Conservation (phyloP, 2,888 invertebrate genomes). For the Rhodophaea formosa region DNA sequence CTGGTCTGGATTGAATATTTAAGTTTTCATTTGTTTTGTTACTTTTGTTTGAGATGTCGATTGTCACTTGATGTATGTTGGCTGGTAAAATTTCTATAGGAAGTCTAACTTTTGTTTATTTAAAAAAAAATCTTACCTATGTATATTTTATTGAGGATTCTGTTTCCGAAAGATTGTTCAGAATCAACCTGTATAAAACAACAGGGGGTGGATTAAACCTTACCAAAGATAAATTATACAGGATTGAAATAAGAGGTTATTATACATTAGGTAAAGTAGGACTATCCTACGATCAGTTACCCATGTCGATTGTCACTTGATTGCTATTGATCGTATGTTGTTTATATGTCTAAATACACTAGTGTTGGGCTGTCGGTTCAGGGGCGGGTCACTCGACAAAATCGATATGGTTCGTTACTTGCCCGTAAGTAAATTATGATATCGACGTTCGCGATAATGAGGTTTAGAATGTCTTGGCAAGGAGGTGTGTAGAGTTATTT, state of each 20-base stretch:
- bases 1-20: not conserved
- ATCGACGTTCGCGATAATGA: slow-evolving; percentile 16
- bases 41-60: not conserved
- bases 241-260: no score
- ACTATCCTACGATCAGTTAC: slow-evolving; percentile 29
- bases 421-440: slow-evolving; percentile 30
- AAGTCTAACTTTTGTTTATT: no score
- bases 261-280: no score
- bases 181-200: no score
- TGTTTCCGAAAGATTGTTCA: no score
- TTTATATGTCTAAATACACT: slow-evolving; percentile 57
- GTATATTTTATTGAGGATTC: no score
- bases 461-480: slow-evolving; percentile 1
- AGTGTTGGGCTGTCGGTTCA: slow-evolving; percentile 45
- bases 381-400: slow-evolving; percentile 48
- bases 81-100: no score
- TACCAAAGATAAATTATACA: no score
- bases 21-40: not conserved
- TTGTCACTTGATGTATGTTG: no score
- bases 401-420: slow-evolving; percentile 43
- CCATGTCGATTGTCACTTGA: slow-evolving; percentile 41
- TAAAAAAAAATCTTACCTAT: no score
- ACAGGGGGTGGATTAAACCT: no score
- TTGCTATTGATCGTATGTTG: slow-evolving; percentile 59
- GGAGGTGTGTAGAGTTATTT: not conserved